A percentile compares a stretch with the other conserved stretches of the same genome.
phyloP scores from a whole-genome alignment of 2,797 vertebrate species.

The Channallabes apus region DNA sequence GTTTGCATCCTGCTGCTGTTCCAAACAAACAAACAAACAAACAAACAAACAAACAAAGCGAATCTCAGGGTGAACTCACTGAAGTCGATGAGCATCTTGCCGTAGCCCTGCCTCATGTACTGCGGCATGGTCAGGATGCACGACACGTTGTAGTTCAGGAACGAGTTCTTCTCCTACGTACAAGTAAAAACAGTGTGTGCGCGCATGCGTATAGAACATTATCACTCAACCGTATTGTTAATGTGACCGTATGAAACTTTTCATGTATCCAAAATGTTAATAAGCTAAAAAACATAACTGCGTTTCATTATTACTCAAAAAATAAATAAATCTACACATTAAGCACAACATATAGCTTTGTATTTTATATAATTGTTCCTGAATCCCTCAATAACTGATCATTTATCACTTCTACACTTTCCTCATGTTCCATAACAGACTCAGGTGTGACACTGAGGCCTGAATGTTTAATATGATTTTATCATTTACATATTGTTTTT shows the following conservation, averaged over 20 bases:
- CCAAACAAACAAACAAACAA: too few species aligned
- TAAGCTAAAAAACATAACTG: background rate
- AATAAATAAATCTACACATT: background rate
- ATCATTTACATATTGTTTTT: background rate
- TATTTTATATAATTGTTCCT: background rate
- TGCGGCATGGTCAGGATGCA: slow-evolving; percentile 97
- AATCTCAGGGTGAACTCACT: slow-evolving; percentile 78
- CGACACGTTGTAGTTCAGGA: slow-evolving; percentile 96
- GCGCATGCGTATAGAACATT: too few species aligned
- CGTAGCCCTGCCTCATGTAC: slow-evolving; percentile 94
- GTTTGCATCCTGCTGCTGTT: too few species aligned
- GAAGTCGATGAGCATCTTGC: slow-evolving; percentile 98
- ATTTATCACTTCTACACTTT: background rate
- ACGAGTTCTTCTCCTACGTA: slow-evolving; percentile 92
- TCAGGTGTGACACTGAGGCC: background rate
- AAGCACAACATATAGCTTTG: background rate
- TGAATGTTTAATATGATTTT: background rate
- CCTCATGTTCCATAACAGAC: background rate
- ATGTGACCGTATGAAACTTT: background rate
- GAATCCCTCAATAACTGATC: background rate
- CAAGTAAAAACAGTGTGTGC: background rate
- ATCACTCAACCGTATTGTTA: background rate
- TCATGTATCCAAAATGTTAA: background rate
- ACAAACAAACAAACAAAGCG: too few species aligned
- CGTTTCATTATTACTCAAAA: background rate